Evolutionary conservation across 1,140 invertebrate genomes (phyloP).

Genomic region (Manduca sexta): DNA sequence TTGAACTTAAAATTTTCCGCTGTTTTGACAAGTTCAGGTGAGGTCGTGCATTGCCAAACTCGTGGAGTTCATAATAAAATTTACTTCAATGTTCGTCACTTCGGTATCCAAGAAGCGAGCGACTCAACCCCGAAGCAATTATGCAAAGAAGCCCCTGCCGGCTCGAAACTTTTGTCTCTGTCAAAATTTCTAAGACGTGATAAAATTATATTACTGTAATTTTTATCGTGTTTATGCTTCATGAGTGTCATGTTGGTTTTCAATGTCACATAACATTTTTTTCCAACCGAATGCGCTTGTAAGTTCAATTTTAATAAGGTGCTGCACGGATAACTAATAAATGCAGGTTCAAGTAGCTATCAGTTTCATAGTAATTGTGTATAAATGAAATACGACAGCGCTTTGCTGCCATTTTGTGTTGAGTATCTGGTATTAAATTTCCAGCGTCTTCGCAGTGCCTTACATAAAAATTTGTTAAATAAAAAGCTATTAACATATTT

Average conservation of each 20-base stretch:
- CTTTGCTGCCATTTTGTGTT: no score
- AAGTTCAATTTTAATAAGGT: no score
- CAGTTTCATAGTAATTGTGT: no score
- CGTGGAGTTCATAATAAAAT: conserved; percentile 10
- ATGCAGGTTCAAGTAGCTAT: no score
- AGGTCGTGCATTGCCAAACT: conserved; percentile 5
- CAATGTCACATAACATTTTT: not conserved
- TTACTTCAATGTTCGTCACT: conserved; percentile 4
- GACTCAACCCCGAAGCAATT: conserved; percentile 8
- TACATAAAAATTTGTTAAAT: no score
- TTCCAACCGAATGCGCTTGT: no score
- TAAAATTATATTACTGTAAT: not conserved
- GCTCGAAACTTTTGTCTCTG: conserved; percentile 4
- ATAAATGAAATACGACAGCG: no score
- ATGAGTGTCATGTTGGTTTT: not conserved
- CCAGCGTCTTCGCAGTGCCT: no score
- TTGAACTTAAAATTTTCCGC: not conserved
- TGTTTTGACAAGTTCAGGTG: conserved; percentile 2
- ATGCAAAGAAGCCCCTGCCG: conserved; percentile 4
- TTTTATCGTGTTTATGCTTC: not conserved
- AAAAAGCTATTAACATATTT: no score
- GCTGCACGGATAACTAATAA: no score
- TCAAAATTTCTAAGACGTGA: conserved; percentile 3
- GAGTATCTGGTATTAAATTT: no score
- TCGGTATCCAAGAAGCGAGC: conserved; percentile 2